Evolutionary conservation across 1,140 invertebrate genomes (phyloP), one percentile per base, ranked within the genome.

Genomic region (Galleria mellonella): DNA sequence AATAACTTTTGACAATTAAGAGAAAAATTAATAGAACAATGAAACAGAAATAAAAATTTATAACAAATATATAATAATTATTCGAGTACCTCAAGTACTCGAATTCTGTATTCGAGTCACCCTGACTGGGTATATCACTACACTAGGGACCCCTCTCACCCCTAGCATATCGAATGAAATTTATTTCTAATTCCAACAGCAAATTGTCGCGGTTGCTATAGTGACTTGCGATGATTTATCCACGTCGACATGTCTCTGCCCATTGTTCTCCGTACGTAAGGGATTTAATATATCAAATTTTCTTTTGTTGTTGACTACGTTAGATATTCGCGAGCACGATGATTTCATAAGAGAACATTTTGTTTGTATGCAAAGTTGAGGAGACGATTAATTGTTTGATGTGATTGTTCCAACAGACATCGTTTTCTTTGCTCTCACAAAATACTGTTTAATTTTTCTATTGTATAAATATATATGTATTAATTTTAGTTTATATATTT

Each of bases 161-260:
- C 62, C 52, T 50, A 50, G 55, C 64, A 65, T 61, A 56, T 59
- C 62, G 62, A 66, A 73, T 64, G 64, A 57, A 71, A 73, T 73
- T 74, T 71, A 71, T 71, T 71, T 71, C 64, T 74, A 74, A 74
- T 74, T 71, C 59, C 51, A 44, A 32, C 43, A 64, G 61, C 61
- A 61, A 57, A 56, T 66, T 60, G 65, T 64, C 48, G 50, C 50
- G 50, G 65, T 62, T 48, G 32, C 53, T 33, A 52, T 60, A 50
- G 53, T 40, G 44, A 70, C 62, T 38, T 11, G n/a, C 23, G 49
- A 55, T 73, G 62, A 68, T 69, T 66, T 62, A 62, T 63, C 53
- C 58, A 45, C 40, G 48, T 47, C 55, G 50, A 51, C 51, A 54
- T 37, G 37, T 46, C 32, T 47, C 50, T 51, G 29, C 53, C 49